A percentile compares a stretch with the other conserved stretches of the same genome.
phyloP scores from a whole-genome alignment of 2,797 vertebrate genomes.

The Taenioides sp. region DNA sequence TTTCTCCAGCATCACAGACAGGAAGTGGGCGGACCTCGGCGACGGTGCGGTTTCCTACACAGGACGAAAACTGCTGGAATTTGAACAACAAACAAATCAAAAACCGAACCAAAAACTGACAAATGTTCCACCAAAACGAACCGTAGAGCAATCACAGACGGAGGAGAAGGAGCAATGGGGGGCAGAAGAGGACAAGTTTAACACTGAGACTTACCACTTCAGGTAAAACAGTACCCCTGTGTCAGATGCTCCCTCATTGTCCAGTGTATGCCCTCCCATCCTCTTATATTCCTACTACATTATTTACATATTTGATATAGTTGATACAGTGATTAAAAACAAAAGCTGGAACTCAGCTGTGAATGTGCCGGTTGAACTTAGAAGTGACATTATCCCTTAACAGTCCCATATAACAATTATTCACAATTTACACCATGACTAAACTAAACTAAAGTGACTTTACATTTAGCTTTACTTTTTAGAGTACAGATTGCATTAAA shows the following conservation, averaged over 20 bases:
- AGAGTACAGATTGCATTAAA: no score
- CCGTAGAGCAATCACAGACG: constrained; percentile 44
- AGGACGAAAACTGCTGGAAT: constrained; percentile 80
- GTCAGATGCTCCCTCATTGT: neutral
- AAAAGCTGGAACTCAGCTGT: no score
- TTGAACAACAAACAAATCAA: constrained; percentile 45
- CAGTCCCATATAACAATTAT: no score
- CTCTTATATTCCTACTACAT: no score
- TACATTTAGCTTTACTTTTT: no score
- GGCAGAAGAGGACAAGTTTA: constrained; percentile 49
- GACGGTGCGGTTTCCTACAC: constrained; percentile 60
- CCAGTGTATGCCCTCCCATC: no score
- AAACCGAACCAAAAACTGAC: neutral
- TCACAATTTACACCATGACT: no score
- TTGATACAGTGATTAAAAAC: no score
- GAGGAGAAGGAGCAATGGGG: constrained; percentile 52
- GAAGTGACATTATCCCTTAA: no score
- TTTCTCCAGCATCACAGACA: constrained; percentile 80
- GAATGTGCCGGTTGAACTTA: no score
- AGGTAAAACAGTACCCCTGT: constrained; percentile 51
- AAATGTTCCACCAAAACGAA: constrained; percentile 5
- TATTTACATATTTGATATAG: no score
- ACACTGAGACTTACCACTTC: constrained; percentile 61
- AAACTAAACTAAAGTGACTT: no score
- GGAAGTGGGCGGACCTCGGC: constrained; percentile 63